Conservation (phyloP, 2,888 invertebrate species). For the Crocallis elinguaria region DNA sequence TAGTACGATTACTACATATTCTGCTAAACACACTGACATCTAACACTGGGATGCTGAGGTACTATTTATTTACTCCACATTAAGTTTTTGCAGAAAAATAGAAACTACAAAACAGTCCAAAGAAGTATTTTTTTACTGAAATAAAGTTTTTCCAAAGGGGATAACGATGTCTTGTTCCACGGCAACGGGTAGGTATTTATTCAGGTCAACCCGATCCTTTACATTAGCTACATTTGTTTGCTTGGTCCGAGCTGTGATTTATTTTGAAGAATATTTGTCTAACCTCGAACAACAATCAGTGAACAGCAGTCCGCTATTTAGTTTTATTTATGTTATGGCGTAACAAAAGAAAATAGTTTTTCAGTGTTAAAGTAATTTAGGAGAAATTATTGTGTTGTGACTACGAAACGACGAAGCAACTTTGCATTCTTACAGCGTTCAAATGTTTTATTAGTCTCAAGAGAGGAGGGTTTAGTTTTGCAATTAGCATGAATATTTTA, state of each 20-base stretch:
- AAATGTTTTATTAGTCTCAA: background rate
- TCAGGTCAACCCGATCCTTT: conserved; percentile 44
- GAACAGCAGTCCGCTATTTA: conserved; percentile 23
- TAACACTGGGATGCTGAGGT: no score
- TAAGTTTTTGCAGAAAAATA: no score
- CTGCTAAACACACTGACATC: no score
- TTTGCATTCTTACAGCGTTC: conserved; percentile 1
- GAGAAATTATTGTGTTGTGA: conserved; percentile 13
- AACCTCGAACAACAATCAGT: conserved; percentile 27
- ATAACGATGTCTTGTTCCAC: conserved; percentile 32
- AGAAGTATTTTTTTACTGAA: background rate
- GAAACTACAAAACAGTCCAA: no score
- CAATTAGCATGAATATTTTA: background rate
- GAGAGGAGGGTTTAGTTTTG: background rate
- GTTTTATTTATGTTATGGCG: conserved; percentile 20
- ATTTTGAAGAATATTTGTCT: conserved; percentile 27
- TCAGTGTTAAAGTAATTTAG: conserved; percentile 1
- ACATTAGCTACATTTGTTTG: conserved; percentile 41
- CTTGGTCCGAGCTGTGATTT: conserved; percentile 18
- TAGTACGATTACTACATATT: no score
- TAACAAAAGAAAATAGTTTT: conserved; percentile 15
- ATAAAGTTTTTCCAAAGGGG: no score
- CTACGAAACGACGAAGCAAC: conserved; percentile 15
- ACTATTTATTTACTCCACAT: no score
- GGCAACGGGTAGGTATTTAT: conserved; percentile 39